Conservation (phyloP, 2,888 invertebrate genomes). For the Belgica antarctica region DNA sequence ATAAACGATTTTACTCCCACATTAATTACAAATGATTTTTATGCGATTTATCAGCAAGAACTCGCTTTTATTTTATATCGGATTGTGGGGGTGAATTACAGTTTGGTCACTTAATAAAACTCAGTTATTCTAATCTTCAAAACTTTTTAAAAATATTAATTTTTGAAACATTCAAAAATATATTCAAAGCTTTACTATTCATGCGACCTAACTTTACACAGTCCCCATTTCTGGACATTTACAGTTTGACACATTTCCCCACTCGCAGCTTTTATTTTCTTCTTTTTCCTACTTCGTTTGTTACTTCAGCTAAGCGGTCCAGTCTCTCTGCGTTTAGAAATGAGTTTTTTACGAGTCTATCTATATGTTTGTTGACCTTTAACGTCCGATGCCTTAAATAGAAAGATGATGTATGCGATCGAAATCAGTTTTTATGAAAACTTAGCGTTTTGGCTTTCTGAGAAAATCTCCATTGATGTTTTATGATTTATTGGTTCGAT, state of each 20-base stretch:
- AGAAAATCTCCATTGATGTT: not conserved
- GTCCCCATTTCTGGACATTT: not conserved
- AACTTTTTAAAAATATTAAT: no score
- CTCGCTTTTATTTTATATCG: no score
- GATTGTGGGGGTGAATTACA: no score
- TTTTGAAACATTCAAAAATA: no score
- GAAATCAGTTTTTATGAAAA: not conserved
- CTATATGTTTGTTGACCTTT: slow-evolving; percentile 27
- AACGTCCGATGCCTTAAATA: not conserved
- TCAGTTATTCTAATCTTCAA: no score
- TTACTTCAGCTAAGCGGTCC: not conserved
- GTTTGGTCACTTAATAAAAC: no score
- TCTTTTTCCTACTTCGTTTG: not conserved
- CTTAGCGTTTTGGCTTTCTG: no score
- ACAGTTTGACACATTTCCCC: not conserved
- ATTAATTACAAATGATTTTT: slow-evolving; percentile 29
- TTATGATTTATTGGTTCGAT: slow-evolving; percentile 19
- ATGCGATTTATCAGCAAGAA: no score
- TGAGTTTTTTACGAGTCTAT: not conserved
- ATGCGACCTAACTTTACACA: no score
- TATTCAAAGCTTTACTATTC: no score
- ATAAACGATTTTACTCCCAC: slow-evolving; percentile 33
- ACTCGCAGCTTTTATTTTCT: not conserved
- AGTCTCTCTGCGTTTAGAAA: not conserved
- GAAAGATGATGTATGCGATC: slow-evolving; percentile 1